Evolutionary conservation across 2,888 invertebrate genomes (phyloP).

Genomic region (Morpho deidamia): DNA sequence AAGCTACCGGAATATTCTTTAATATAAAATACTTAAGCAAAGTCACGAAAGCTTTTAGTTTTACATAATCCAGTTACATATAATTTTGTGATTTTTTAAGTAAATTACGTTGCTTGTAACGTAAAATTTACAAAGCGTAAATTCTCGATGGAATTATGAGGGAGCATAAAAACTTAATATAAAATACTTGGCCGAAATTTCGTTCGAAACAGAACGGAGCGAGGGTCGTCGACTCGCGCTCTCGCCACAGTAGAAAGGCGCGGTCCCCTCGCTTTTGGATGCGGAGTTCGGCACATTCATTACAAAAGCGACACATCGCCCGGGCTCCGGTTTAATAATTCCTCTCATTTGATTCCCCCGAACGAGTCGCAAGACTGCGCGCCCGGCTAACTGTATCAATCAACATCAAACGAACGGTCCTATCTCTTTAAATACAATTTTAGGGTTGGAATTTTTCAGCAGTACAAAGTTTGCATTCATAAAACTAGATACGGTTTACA

Average conservation of each 20-base stretch:
- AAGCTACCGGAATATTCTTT: too few relatives aligned
- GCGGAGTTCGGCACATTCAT: conserved; percentile 56
- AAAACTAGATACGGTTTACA: too few relatives aligned
- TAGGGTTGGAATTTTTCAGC: conserved; percentile 11
- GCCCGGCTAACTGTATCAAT: conserved; percentile 76
- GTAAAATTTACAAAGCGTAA: conserved; percentile 12
- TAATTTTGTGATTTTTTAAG: background rate
- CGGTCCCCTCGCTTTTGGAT: conserved; percentile 40
- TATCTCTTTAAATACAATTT: conserved; percentile 34
- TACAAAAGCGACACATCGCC: conserved; percentile 73
- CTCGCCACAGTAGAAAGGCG: conserved; percentile 40
- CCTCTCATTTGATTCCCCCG: conserved; percentile 71
- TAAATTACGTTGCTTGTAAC: conserved; percentile 6
- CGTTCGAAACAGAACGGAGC: conserved; percentile 38
- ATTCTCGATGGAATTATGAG: conserved; percentile 17
- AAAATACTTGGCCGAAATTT: conserved; percentile 22
- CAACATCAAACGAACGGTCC: conserved; percentile 74
- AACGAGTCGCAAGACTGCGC: conserved; percentile 60
- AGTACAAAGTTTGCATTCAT: background rate
- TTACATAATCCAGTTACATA: background rate
- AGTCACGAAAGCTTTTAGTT: background rate
- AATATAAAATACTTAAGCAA: too few relatives aligned
- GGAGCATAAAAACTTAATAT: conserved; percentile 18
- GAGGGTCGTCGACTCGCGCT: conserved; percentile 40
- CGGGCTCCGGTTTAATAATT: conserved; percentile 71